phyloP scores from a whole-genome alignment of 2,888 invertebrate genomes.

The Apodemia hepburni region DNA sequence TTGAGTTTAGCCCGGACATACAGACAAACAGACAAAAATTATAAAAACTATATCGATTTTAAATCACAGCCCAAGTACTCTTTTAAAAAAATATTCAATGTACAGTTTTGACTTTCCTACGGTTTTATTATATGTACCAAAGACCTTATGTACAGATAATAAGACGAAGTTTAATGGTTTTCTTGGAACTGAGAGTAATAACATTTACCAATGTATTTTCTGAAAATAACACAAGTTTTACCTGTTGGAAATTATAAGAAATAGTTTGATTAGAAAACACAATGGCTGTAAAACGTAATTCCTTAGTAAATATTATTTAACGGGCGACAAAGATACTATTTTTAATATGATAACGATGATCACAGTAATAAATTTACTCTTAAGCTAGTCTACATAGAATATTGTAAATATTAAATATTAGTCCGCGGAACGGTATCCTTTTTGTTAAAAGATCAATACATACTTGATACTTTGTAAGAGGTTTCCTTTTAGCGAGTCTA shows the following conservation, averaged over 20 bases:
- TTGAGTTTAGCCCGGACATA: no score
- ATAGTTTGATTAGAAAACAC: slow-evolving; percentile 9
- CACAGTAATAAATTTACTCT: slow-evolving; percentile 53
- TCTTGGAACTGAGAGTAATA: not conserved
- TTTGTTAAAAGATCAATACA: no score
- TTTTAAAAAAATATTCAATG: no score
- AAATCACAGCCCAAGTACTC: no score
- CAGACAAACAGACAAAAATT: no score
- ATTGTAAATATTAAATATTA: slow-evolving; percentile 5
- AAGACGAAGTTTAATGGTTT: not conserved
- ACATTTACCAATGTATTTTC: slow-evolving; percentile 12
- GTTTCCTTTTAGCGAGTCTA: no score
- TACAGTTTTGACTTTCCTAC: no score
- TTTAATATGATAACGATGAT: slow-evolving; percentile 36
- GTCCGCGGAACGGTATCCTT: no score
- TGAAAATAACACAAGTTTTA: slow-evolving; percentile 2
- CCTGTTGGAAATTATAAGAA: not conserved
- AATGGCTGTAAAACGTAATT: slow-evolving; percentile 8
- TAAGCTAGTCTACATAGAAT: slow-evolving; percentile 38
- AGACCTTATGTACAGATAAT: no score
- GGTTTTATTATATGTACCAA: no score
- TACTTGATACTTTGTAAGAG: no score
- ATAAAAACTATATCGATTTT: no score
- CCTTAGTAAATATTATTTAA: slow-evolving; percentile 17
- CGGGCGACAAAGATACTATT: slow-evolving; percentile 24